Evolutionary conservation across 2,888 invertebrate species (phyloP).

Genomic region (Scaptomyza caliginosa): DNA sequence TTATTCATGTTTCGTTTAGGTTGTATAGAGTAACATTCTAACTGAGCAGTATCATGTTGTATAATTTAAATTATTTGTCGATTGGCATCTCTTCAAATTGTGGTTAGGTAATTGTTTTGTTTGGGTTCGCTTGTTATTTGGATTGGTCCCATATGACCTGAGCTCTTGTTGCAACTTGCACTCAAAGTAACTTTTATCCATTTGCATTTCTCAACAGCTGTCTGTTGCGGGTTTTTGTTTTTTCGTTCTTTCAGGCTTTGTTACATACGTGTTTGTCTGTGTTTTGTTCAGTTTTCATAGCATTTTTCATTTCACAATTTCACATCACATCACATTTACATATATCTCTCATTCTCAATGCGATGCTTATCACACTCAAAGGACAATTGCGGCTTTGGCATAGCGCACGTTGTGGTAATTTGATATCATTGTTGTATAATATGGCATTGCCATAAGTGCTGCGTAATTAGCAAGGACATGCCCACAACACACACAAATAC

Average conservation of each 20-base stretch:
- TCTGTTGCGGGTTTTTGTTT: background rate
- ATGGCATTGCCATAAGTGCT: constrained; percentile 77
- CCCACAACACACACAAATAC: constrained; percentile 48
- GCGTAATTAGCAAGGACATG: constrained; percentile 78
- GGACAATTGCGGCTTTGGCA: constrained; percentile 68
- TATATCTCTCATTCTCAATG: constrained; percentile 17
- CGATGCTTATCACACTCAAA: constrained; percentile 40
- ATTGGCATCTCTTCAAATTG: constrained; percentile 16
- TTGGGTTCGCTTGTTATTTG: constrained; percentile 13
- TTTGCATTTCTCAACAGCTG: constrained; percentile 51
- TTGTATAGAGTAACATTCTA: background rate
- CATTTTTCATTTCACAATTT: constrained; percentile 55
- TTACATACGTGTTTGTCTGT: background rate
- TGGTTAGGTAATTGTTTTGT: constrained; percentile 25
- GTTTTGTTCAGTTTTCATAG: constrained; percentile 30
- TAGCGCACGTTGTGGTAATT: constrained; percentile 63
- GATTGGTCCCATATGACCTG: constrained; percentile 36
- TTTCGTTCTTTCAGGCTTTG: background rate
- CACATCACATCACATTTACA: constrained; percentile 69
- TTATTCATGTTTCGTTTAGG: background rate
- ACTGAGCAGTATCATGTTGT: background rate
- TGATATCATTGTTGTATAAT: constrained; percentile 78
- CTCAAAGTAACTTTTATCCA: constrained; percentile 13
- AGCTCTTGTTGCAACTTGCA: constrained; percentile 1
- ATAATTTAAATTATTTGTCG: background rate